Conservation (phyloP, 2,113 vertebrate species). For the Antennarius striatus region DNA sequence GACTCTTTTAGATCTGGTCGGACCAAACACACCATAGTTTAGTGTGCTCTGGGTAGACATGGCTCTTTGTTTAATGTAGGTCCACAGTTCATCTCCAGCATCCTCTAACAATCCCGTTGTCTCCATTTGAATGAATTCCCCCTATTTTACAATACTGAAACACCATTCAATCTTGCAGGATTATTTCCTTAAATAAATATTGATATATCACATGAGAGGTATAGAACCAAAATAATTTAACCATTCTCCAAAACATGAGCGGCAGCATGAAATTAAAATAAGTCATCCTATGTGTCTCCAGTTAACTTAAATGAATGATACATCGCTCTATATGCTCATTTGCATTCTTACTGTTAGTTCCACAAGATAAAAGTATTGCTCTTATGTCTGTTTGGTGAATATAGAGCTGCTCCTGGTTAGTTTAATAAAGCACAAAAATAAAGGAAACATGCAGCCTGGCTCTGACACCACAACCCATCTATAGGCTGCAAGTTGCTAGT, state of each 20-base stretch:
- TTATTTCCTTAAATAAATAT: conserved; percentile 33
- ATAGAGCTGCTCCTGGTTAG: too few relatives aligned
- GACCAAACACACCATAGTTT: neutral
- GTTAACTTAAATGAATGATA: too few relatives aligned
- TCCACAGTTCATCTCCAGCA: conserved; percentile 29
- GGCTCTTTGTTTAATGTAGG: conserved; percentile 34
- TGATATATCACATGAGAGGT: neutral
- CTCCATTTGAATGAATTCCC: conserved; percentile 11
- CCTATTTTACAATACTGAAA: conserved; percentile 18
- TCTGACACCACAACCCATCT: neutral
- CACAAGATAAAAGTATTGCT: neutral
- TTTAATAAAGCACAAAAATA: too few relatives aligned
- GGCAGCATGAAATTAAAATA: too few relatives aligned
- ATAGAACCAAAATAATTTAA: conserved; percentile 9
- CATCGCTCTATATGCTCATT: too few relatives aligned
- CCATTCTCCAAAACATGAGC: too few relatives aligned
- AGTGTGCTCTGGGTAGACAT: conserved; percentile 13
- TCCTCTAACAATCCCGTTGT: conserved; percentile 7
- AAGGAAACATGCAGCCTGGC: too few relatives aligned
- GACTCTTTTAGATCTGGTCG: conserved; percentile 7
- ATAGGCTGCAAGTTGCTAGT: neutral
- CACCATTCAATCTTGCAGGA: conserved; percentile 28
- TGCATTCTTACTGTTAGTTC: too few relatives aligned
- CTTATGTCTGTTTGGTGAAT: too few relatives aligned
- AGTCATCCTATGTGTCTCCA: too few relatives aligned